Evolutionary conservation across 2,113 vertebrate species (phyloP), one percentile per base, ranked within the genome.

Genomic region (Austrofundulus limnaeus): DNA sequence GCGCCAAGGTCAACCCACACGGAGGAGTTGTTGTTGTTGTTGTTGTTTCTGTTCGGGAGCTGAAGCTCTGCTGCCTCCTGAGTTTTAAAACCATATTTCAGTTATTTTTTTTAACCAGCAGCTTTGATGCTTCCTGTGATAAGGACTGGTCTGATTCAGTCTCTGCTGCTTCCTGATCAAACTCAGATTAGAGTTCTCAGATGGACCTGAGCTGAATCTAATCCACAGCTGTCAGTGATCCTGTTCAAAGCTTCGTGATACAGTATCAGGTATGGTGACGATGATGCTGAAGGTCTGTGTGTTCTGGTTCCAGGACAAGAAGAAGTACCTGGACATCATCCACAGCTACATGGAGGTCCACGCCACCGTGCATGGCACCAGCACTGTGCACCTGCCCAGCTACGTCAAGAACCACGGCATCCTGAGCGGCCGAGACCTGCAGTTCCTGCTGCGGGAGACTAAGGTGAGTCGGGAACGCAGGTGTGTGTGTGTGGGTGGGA

Each of bases 391-490:
- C 74, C 94, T 99, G 71, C 97, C 97, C 0, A 85, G 90, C 78
- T 99, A 98, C 0, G 96, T 99, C 0, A 96, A 94, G 86, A 99
- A 99, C 85, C 97, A 99, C 0, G 97, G 97, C 9, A 99, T 99
- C 75, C 94, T 99, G 84, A 99, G 97, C 1, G 97, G 97, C 19
- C 80, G 97, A 0, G 97, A 99, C 87, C 88, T 99, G 68, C 97
- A 99, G 72, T 97, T 99, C 83, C 95, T 99, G 0, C 94, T 99
- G 41, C 86, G 97, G 24, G 95, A 98, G 90, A 98, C 96, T 57
- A 90, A 81, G 85, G 86, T 83, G 45, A 69, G 78, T 0, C 21
- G 12, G 45, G 6, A 17, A 17, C 15, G 41, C 15, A 6, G 15
- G 14, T 17, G 5, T 6, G 14, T 5, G 6, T 17, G 5, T 16